A percentile compares a stretch with the other conserved stretches of the same genome.
phyloP scores from a whole-genome alignment of 1,140 invertebrate genomes.

The Bicyclus anynana region DNA sequence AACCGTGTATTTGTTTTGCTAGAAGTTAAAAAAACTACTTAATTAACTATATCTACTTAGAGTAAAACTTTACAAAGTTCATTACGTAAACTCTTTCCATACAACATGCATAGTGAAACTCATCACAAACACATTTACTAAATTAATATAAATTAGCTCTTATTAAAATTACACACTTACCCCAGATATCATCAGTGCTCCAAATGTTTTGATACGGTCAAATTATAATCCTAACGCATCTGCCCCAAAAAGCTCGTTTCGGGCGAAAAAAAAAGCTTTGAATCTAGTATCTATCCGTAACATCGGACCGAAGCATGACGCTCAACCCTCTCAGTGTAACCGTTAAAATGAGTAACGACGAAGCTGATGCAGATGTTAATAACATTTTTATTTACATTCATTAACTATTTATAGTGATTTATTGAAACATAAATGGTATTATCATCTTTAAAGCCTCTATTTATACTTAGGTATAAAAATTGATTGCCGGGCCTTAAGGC shows the following conservation, averaged over 20 bases:
- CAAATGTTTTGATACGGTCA: slow-evolving; percentile 69
- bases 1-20: too few relatives aligned
- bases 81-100: too few relatives aligned
- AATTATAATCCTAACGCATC: slow-evolving; percentile 63
- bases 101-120: not conserved
- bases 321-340: slow-evolving; percentile 67
- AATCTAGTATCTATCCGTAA: slow-evolving; percentile 56
- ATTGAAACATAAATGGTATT: too few relatives aligned
- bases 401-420: too few relatives aligned
- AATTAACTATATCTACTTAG: too few relatives aligned
- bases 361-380: slow-evolving; percentile 32
- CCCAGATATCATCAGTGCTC: slow-evolving; percentile 11
- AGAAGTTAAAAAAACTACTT: too few relatives aligned
- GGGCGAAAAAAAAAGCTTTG: slow-evolving; percentile 6
- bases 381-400: slow-evolving; percentile 33
- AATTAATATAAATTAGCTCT: slow-evolving; percentile 17
- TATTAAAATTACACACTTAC: slow-evolving; percentile 18
- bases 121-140: slow-evolving; percentile 16
- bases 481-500: too few relatives aligned
- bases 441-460: too few relatives aligned
- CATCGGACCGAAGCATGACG: slow-evolving; percentile 63
- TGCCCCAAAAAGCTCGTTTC: slow-evolving; percentile 46
- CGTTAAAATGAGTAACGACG: slow-evolving; percentile 72
- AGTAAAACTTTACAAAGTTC: too few relatives aligned
- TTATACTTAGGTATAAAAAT: too few relatives aligned